Base-by-base conservation (phyloP, 1,140 invertebrate genomes). In the Microplitis mediator region DNA sequence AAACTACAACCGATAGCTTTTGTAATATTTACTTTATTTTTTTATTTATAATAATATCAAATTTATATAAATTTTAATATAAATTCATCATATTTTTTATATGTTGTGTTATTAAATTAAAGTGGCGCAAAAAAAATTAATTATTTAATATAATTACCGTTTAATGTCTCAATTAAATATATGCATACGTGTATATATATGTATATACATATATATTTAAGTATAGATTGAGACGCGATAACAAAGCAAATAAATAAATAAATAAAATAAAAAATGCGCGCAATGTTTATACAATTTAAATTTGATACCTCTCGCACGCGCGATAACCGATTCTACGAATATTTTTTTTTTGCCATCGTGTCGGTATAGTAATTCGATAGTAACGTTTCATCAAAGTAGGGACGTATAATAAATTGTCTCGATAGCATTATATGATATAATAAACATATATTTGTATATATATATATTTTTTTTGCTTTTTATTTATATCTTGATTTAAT, bases 301-400 rank as follows among this genome's bases (percentile, higher is more conserved):
- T 54, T 14, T 58, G 54, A 68, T 54, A 45, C 34, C 52, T 32
- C 39, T 36, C 60, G 51, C 70, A 69, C 67, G 71, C 62, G 54
- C 61, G 66, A 73, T 75, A 75, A 70, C 39, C 14, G 62, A 72
- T 75, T 72, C 71, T 51, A 36, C 66, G 71, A 75, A 75, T 69
- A 23, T 23, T 23, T 23, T 56, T 67, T 64, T 69, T 54, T 66
- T 64, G 16, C 56, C 8, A 23, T 58, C 39, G 39, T 45, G 11
- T 45, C 6, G 39, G 39, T 58, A 31, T 51, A 32, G 73, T 72
- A 75, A 75, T 75, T 72, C 54, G 73, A 75, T 52, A 63, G 62
- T 75, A 36, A 56, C 16, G 63, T 74, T 74, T 70, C 61, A 31
- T 68, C 63, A 74, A 52, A 61, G 63, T 54, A 54, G 68, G 66